Evolutionary conservation across 2,888 invertebrate species (phyloP).

Genomic region (Auanema freiburgensis): DNA sequence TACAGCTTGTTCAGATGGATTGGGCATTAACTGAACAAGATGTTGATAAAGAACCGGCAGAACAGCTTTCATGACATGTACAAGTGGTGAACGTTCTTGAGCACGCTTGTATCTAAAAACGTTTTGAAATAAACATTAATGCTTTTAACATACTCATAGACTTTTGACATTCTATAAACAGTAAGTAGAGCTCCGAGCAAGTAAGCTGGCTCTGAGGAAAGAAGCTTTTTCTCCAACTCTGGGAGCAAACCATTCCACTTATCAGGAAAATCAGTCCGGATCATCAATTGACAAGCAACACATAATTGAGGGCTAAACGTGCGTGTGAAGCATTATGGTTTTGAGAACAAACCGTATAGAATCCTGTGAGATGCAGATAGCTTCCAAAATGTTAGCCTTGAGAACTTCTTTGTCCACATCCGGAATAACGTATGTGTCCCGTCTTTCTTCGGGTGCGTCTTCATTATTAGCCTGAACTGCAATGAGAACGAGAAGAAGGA

Average conservation of each 20-base stretch:
- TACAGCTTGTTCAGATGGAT: slow-evolving; percentile 81
- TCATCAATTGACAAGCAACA: slow-evolving; percentile 87
- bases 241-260: slow-evolving; percentile 68
- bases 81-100: slow-evolving; percentile 84
- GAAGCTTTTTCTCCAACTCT: slow-evolving; percentile 88
- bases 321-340: slow-evolving; percentile 1
- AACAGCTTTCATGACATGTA: slow-evolving; percentile 90
- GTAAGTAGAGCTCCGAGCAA: slow-evolving; percentile 81
- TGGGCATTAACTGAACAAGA: slow-evolving; percentile 65
- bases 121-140: background rate
- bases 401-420: slow-evolving; percentile 65
- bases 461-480: background rate
- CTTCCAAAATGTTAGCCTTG: slow-evolving; percentile 90
- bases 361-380: slow-evolving; percentile 69
- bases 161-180: slow-evolving; percentile 90
- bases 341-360: slow-evolving; percentile 12
- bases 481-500: background rate
- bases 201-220: slow-evolving; percentile 68
- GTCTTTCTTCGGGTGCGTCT: background rate
- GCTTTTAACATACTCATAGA: slow-evolving; percentile 74
- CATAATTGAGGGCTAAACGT: slow-evolving; percentile 80
- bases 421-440: too few species aligned
- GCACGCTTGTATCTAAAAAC: slow-evolving; percentile 82
- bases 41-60: slow-evolving; percentile 86
- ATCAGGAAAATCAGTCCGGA: slow-evolving; percentile 92